Conservation (phyloP, 2,113 vertebrate species). For the Bolborhynchus lineola region DNA sequence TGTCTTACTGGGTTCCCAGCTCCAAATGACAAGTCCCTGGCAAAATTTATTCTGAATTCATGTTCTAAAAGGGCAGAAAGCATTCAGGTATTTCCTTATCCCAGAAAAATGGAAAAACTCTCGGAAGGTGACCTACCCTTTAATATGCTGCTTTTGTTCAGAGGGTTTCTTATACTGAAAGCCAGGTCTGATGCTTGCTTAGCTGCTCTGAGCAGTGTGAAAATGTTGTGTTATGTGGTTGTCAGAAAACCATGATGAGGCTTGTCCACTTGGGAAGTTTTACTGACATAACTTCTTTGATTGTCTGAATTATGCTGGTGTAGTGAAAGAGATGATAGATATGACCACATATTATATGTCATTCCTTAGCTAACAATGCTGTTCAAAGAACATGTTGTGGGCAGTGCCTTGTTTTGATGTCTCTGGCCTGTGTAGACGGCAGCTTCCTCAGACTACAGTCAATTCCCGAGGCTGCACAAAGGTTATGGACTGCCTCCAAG, state of each 20-base stretch:
- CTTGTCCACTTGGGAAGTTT: slow-evolving; percentile 14
- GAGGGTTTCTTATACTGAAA: neutral
- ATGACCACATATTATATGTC: neutral
- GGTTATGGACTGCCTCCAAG: slow-evolving; percentile 11
- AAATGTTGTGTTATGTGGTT: neutral
- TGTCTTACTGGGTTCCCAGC: neutral
- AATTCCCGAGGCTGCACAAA: slow-evolving; percentile 6
- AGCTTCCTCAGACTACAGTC: slow-evolving; percentile 11
- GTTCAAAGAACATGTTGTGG: neutral
- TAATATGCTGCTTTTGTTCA: neutral
- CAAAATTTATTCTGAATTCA: neutral
- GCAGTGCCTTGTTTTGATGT: slow-evolving; percentile 35
- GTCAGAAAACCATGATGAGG: neutral
- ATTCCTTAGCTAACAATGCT: neutral
- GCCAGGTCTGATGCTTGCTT: neutral
- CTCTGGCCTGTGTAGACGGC: neutral
- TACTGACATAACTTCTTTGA: neutral
- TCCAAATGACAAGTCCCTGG: neutral
- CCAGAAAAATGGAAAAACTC: neutral
- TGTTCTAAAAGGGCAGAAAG: neutral
- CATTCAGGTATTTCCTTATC: neutral
- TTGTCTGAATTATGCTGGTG: neutral
- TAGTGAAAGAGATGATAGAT: slow-evolving; percentile 1
- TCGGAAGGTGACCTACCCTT: neutral
- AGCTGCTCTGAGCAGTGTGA: neutral